These are phyloP conservation scores for Phataginus tetradactyla DNA, from an alignment of 2,797 vertebrate genomes.

Conservation along the genomic window DNA sequence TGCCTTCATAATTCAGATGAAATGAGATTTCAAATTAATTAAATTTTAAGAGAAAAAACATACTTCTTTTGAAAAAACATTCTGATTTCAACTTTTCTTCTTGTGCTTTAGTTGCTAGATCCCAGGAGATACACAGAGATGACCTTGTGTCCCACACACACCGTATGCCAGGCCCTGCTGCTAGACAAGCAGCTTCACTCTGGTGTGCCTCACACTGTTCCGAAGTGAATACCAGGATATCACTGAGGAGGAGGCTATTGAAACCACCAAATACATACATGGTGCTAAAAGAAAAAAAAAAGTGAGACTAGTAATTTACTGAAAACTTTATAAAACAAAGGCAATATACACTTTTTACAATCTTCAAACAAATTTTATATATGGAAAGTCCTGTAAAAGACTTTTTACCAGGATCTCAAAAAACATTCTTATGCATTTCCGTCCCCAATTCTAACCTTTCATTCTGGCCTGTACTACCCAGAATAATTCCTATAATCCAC, in stretches of 20 bases:
- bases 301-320: conserved; percentile 25
- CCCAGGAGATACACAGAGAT: conserved; percentile 91
- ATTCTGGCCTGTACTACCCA: background rate
- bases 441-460: background rate
- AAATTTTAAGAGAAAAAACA: conserved; percentile 53
- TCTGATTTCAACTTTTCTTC: conserved; percentile 86
- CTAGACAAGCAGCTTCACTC: conserved; percentile 84
- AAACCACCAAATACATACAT: conserved; percentile 98
- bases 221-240: conserved; percentile 92
- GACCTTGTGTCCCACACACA: conserved; percentile 91
- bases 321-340: background rate
- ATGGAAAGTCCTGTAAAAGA: conserved; percentile 4
- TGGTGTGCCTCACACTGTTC: conserved; percentile 90
- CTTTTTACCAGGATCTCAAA: conserved; percentile 37
- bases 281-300: conserved; percentile 83
- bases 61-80: conserved; percentile 91
- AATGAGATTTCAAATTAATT: conserved; percentile 51
- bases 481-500: background rate
- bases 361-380: background rate
- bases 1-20: conserved; percentile 40
- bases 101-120: conserved; percentile 79
- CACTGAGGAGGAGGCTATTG: conserved; percentile 96
- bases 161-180: conserved; percentile 89
- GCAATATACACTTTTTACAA: background rate
- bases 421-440: background rate